Base-by-base conservation (phyloP, 2,888 invertebrate genomes). In the Amphimallon solstitiale region DNA sequence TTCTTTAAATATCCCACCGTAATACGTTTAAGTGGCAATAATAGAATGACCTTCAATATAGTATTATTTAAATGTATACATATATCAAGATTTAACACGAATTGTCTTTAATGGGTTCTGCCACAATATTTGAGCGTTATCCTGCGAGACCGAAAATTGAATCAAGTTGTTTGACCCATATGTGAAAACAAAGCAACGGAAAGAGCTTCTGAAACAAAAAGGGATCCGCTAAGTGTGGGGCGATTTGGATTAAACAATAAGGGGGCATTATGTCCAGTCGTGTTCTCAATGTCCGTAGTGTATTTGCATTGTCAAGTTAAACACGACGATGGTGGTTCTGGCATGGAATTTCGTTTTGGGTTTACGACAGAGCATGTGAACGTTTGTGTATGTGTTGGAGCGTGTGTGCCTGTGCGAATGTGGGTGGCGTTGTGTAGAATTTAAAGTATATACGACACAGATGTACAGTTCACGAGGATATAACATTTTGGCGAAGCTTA, bases 221-320 rank as follows among this genome's bases (percentile, higher is more conserved):
- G 56, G 43, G 23, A 29, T 12, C 51, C 38, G 19, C 6, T 14
- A 51, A 63, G 40, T 63, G 63, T 51, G 15, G 37, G 51, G 23
- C 51, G 38, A 63, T 40, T 63, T 49, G 49, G 51, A 51, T 63
- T 51, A 63, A 63, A 56, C 45, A 63, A 63, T 52, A 46, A 51
- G 51, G 49, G 49, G 34, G 51, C 51, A 63, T 63, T 63, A 54
- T 63, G 63, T 54, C 63, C 63, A 56, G 54, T 17, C 37, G 37
- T 63, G 62, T 63, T 40, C 62, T 48, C 49, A 37, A 48, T 46
- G 45, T 62, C 38, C 43, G 40, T 52, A 34, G 37, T 46, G 64
- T 64, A 56, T 64, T 64, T 64, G 37, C 56, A 56, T 40, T 64
- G 64, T 56, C 64, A 64, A 64, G 64, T 64, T 64, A 64, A 64